A percentile compares a stretch with the other conserved stretches of the same genome.
These are phyloP conservation scores for Aleiodes leptofemur DNA, from an alignment of 2,888 invertebrate species.

Conservation along the genomic window DNA sequence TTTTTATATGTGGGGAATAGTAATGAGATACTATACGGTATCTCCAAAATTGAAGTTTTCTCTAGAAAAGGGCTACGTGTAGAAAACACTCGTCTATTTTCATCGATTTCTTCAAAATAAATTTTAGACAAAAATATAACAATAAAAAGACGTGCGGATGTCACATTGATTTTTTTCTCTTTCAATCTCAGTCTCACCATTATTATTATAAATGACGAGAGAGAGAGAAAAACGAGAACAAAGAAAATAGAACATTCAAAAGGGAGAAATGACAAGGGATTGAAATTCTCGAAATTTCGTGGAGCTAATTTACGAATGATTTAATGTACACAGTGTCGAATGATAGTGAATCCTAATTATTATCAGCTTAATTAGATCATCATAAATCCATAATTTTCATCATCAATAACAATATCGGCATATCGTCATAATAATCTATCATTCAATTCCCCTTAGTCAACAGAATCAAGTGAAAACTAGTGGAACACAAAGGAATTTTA, in stretches of 20 bases:
- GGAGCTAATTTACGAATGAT: background rate
- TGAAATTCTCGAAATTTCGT: background rate
- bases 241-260: background rate
- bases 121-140: too few relatives aligned
- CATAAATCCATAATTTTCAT: slow-evolving; percentile 3
- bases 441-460: background rate
- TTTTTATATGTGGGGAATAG: too few relatives aligned
- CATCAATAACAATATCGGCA: slow-evolving; percentile 2
- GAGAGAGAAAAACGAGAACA: background rate
- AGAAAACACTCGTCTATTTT: too few relatives aligned
- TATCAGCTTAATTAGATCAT: background rate
- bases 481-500: background rate
- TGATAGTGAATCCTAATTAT: background rate
- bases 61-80: too few relatives aligned
- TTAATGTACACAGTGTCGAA: background rate
- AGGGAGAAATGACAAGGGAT: background rate
- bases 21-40: too few relatives aligned
- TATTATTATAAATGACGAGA: too few relatives aligned
- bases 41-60: too few relatives aligned
- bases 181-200: too few relatives aligned
- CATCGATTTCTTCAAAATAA: too few relatives aligned
- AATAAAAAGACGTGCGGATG: too few relatives aligned
- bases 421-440: slow-evolving; percentile 1
- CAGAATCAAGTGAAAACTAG: background rate
- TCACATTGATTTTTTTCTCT: too few relatives aligned